A percentile compares a stretch with the other conserved stretches of the same genome.
Evolutionary conservation across 2,888 invertebrate genomes (phyloP).

Genomic region (Lucinisca nassula): DNA sequence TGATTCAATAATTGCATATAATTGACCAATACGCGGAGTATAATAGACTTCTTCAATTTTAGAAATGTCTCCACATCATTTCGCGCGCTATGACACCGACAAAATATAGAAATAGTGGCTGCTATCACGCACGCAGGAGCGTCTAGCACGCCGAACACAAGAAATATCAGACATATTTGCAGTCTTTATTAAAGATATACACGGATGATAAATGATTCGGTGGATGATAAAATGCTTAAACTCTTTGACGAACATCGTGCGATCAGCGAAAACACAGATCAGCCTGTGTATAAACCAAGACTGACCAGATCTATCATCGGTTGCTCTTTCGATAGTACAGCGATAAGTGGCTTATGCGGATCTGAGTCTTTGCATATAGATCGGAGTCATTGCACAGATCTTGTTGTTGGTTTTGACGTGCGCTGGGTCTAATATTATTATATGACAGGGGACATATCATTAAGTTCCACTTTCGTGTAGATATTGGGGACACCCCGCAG

Average conservation of each 20-base stretch:
- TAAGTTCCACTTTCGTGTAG: neutral
- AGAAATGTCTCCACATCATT: neutral
- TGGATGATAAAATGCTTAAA: too few species aligned
- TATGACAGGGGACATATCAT: neutral
- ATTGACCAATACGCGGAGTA: neutral
- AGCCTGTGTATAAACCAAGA: too few species aligned
- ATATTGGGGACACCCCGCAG: neutral
- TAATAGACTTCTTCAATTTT: neutral
- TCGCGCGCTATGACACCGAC: neutral
- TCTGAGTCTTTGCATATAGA: too few species aligned
- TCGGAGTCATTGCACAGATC: too few species aligned
- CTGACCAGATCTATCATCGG: too few species aligned
- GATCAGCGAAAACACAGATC: too few species aligned
- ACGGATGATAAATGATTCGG: neutral
- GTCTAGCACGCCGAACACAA: neutral
- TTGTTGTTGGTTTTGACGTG: too few species aligned
- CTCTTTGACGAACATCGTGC: too few species aligned
- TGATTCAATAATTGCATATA: neutral
- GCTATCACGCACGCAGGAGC: neutral
- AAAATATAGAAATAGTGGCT: neutral
- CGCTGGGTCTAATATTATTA: too few species aligned
- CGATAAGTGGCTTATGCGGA: too few species aligned
- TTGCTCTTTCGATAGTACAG: too few species aligned
- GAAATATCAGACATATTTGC: neutral
- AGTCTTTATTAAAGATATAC: neutral